These are phyloP conservation scores for Nyctibius grandis DNA, from an alignment of 2,797 vertebrate genomes.

Conservation along the genomic window DNA sequence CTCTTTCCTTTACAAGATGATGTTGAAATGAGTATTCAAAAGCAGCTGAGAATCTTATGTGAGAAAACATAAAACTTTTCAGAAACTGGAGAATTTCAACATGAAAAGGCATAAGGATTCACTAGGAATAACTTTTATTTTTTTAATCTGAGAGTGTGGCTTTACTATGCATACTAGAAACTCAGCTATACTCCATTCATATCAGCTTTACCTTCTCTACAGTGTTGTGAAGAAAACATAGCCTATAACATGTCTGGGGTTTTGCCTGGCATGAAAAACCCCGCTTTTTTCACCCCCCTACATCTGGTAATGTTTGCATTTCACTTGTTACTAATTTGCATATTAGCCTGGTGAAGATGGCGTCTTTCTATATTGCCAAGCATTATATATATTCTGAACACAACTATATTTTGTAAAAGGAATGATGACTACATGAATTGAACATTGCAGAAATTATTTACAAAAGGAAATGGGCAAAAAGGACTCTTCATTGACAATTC, in stretches of 20 bases:
- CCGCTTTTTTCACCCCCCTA: rapidly evolving
- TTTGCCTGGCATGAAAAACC: background rate
- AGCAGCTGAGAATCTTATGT: background rate
- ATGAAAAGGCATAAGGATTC: background rate
- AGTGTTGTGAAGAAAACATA: background rate
- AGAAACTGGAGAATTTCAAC: background rate
- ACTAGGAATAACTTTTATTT: background rate
- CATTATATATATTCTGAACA: background rate
- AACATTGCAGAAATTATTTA: background rate
- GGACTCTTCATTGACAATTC: background rate
- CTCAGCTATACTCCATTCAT: background rate
- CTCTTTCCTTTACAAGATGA: background rate
- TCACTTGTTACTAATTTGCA: background rate
- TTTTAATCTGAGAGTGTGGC: background rate
- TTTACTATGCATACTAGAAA: background rate
- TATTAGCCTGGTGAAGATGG: background rate
- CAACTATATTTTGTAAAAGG: background rate
- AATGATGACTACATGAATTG: background rate
- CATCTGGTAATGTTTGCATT: background rate
- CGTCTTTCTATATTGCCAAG: background rate
- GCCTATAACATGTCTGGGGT: background rate
- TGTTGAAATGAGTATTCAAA: background rate
- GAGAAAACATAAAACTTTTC: background rate
- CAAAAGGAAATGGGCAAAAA: background rate
- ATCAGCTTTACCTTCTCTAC: background rate